Evolutionary conservation across 2,888 invertebrate species (phyloP), one percentile per base, ranked within the genome.

Genomic region (Carpatolechia fugitivella): DNA sequence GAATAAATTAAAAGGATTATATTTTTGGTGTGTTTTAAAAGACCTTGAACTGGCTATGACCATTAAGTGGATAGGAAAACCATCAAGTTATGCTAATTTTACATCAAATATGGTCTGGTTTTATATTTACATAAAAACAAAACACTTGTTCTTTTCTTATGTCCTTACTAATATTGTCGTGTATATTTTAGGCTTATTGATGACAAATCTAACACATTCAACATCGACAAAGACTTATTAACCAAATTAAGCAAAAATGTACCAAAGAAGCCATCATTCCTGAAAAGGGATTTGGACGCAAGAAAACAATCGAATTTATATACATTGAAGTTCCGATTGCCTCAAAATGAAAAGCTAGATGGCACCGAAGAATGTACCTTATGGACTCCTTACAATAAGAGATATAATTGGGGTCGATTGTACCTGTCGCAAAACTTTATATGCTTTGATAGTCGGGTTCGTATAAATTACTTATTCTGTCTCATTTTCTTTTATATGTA

Each of bases 321-420:
- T 82, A 93, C 96, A 33, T 87, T 96, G 64, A 92, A 94, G 70
- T 97, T 97, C 75, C 91, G 97, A 63, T 92, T 99, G 65, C 98
- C 99, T 0, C 92, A 94, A 57, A 91, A 90, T 29, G 99, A 99
- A 87, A 98, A 98, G 80, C 89, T 99, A 56, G 99, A 99, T 84
- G 99, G 99, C 0, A 95, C 95, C 44, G 96, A 97, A 53, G 96
- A 97, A 72, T 97, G 97, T 73, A 94, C 96, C 8, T 86, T 99
- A 54, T 97, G 98, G 95, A 98, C 99, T 1, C 98, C 99, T 0
- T 99, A 97, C 78, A 96, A 98, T 76, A 98, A 98, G 78, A 93
- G 94, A 63, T 95, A 96, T 76, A 95, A 96, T 55, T 93, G 94
- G 90, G 99, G 99, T 13, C 92, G 95, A 63, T 91, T 99, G 70